phyloP scores from a whole-genome alignment of 2,888 invertebrate genomes.

The Microctonus hyperodae region DNA sequence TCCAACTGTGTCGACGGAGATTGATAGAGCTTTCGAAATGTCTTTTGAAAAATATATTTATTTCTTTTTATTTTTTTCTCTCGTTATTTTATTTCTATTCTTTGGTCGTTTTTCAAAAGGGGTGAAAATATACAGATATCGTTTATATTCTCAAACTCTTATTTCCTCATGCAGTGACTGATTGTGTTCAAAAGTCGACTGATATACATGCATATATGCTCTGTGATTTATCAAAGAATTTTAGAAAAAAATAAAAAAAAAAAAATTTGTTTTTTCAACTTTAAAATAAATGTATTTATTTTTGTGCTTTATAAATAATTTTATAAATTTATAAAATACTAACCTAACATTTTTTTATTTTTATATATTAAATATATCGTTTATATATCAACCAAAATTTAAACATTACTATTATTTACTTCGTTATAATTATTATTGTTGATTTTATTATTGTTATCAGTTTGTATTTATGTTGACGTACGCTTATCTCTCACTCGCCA shows the following conservation, averaged over 20 bases:
- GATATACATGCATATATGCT: not conserved
- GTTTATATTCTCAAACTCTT: not conserved
- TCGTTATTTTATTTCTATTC: not conserved
- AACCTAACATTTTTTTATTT: not conserved
- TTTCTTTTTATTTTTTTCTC: not conserved
- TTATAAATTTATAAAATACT: not conserved
- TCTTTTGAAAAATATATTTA: not conserved
- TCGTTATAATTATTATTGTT: not conserved
- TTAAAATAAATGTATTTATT: not conserved
- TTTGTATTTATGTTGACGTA: constrained; percentile 23
- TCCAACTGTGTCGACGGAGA: not conserved
- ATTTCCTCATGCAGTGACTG: not conserved
- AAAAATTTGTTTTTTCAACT: not conserved
- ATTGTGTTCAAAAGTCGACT: constrained; percentile 12
- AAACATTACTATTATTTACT: not conserved
- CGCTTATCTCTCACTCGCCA: constrained; percentile 29
- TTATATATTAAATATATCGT: no score
- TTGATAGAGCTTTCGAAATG: constrained; percentile 9
- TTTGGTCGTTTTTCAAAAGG: constrained; percentile 8
- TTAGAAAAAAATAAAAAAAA: not conserved
- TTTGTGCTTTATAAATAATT: not conserved
- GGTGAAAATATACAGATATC: not conserved
- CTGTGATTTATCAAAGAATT: not conserved
- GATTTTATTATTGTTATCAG: constrained; percentile 17
- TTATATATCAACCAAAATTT: no score